Percentiles rank a stretch among this genome's conserved stretches.
Evolutionary conservation across 2,113 vertebrate species (phyloP).

Genomic region (Dissostichus mawsoni): DNA sequence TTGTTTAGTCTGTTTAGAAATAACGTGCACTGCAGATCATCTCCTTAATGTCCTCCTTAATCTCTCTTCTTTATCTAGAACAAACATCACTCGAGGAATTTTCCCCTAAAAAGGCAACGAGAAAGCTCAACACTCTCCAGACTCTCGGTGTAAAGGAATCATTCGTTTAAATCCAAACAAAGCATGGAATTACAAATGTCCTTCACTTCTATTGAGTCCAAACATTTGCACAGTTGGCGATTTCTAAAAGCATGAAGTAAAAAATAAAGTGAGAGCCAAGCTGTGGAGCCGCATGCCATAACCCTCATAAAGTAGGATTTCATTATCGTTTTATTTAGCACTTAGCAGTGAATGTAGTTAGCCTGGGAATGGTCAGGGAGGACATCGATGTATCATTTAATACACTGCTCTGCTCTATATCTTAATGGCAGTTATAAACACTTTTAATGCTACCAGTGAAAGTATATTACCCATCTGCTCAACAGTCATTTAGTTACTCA

Average conservation of each 20-base stretch:
- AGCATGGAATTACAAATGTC: conserved; percentile 8
- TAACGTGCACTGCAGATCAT: background rate
- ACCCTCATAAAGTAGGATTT: conserved; percentile 41
- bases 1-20: background rate
- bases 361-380: conserved; percentile 29
- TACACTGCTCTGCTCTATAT: conserved; percentile 8
- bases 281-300: conserved; percentile 24
- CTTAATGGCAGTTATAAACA: conserved; percentile 52
- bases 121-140: background rate
- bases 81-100: conserved; percentile 4
- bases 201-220: background rate
- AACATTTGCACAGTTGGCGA: background rate
- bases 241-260: conserved; percentile 9
- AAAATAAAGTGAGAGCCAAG: conserved; percentile 13
- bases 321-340: conserved; percentile 54
- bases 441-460: conserved; percentile 34
- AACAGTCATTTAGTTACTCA: conserved; percentile 7
- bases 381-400: conserved; percentile 35
- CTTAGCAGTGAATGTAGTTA: conserved; percentile 22
- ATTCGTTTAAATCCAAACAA: conserved; percentile 8
- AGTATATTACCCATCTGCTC: conserved; percentile 28
- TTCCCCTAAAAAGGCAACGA: background rate
- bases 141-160: background rate
- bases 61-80: background rate
- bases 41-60: background rate